Evolutionary conservation across 2,797 vertebrate species (phyloP), one percentile per base, ranked within the genome.

Genomic region (Hypotaenidia okinawae): DNA sequence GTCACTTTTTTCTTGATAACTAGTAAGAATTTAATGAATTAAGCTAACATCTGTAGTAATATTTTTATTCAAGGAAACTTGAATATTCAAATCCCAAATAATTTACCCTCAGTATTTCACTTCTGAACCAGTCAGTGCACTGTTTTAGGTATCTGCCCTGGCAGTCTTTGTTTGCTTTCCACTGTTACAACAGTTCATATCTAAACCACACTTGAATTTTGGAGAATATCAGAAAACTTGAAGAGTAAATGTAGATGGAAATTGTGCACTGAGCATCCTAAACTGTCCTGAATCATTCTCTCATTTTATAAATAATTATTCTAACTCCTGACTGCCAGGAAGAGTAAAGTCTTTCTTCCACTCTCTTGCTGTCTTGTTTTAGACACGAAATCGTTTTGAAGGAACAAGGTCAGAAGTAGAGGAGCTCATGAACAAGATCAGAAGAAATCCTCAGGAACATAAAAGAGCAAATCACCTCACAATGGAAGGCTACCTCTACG

Each of bases 351-450:
- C 9, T 66, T 47, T 55, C 41, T 85, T 63, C 45, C n/a, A 8
- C 13, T 35, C 13, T 51, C 19, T 82, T 91, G 64, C 72, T 32
- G 2, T 93, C 64, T 74, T 24, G 0, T 96, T 96, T 84, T 82
- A 99, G 99, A 99, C 99, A 13, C 98, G 99, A 94, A 99, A 97
- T 98, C 99, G 99, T 77, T 99, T 99, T 91, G 99, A 99, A 96
- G 99, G 98, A 72, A 96, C 99, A 4, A 98, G 99, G 45, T 99
- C 99, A 14, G 99, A 99, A 94, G 99, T 99, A 73, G 97, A 98
- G 59, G 99, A 99, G 35, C 98, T 99, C 74, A 99, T 99, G 99
- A 99, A 99, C 94, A 99, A 99, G 97, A 99, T 99, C 95, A 98
- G 98, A 91, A 98, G 98, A 84, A 97, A 97, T 17, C 99, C 99